Conservation (phyloP, 2,113 vertebrate species). For the Panthera tigris region DNA sequence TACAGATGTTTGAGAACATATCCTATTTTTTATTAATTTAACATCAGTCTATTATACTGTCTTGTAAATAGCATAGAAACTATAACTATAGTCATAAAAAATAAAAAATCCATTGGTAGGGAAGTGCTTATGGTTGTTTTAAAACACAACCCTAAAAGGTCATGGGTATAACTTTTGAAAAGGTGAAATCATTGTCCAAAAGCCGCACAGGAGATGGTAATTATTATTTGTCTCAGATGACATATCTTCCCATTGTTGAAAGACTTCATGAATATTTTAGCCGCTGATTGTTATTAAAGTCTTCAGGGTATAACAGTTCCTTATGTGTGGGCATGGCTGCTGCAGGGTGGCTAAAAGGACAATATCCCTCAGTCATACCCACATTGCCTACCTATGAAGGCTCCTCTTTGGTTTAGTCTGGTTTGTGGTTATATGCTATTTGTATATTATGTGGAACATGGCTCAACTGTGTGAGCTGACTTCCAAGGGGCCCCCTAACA, state of each 20-base stretch:
- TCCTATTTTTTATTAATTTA: not conserved
- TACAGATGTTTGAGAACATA: not conserved
- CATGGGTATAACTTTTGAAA: not conserved
- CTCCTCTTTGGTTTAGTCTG: not conserved
- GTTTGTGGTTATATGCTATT: not conserved
- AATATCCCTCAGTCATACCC: not conserved
- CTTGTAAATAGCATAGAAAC: not conserved
- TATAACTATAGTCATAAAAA: not conserved
- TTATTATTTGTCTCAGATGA: not conserved
- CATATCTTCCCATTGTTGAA: not conserved
- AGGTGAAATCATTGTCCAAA: not conserved
- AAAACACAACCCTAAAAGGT: not conserved
- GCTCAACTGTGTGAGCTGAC: not conserved
- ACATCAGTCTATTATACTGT: not conserved
- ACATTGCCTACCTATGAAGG: not conserved
- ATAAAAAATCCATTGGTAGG: not conserved
- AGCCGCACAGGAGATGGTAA: not conserved
- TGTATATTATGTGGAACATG: not conserved
- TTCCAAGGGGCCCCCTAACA: not conserved
- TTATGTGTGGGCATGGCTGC: not conserved
- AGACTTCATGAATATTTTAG: not conserved
- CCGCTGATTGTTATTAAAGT: not conserved
- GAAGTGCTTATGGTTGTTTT: not conserved
- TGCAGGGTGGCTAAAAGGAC: not conserved
- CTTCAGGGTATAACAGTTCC: not conserved